Conservation (phyloP, 2,113 vertebrate genomes). For the Oreochromis aureus region DNA sequence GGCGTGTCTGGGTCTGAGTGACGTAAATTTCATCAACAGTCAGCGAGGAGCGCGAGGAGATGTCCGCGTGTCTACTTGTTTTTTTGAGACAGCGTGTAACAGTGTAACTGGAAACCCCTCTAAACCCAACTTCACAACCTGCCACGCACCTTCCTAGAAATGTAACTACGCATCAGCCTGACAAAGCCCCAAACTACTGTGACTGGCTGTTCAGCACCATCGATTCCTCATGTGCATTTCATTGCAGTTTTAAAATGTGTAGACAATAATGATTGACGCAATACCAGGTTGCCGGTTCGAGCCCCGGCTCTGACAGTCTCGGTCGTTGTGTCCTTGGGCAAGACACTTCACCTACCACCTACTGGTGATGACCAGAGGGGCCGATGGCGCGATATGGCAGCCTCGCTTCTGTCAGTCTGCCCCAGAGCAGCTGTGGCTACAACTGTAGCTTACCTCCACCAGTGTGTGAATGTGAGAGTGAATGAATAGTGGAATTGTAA, state of each 20-base stretch:
- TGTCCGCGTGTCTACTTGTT: neutral
- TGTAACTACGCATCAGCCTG: neutral
- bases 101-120: neutral
- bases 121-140: neutral
- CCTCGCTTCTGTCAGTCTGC: too few relatives aligned
- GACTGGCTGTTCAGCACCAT: neutral
- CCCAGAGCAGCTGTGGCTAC: too few relatives aligned
- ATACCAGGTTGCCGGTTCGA: neutral
- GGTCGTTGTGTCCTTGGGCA: too few relatives aligned
- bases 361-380: too few relatives aligned
- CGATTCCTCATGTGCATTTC: neutral
- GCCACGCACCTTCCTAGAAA: neutral
- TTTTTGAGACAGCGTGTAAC: neutral
- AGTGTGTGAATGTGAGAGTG: too few relatives aligned
- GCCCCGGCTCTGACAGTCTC: too few relatives aligned
- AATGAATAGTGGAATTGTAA: too few relatives aligned
- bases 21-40: neutral
- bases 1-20: accelerated
- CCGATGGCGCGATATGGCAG: too few relatives aligned
- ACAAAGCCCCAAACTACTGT: neutral
- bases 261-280: neutral
- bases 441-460: too few relatives aligned
- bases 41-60: accelerated
- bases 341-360: too few relatives aligned
- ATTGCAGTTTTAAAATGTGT: neutral